phyloP scores from a whole-genome alignment of 2,888 invertebrate genomes.

The Chirona hameri region DNA sequence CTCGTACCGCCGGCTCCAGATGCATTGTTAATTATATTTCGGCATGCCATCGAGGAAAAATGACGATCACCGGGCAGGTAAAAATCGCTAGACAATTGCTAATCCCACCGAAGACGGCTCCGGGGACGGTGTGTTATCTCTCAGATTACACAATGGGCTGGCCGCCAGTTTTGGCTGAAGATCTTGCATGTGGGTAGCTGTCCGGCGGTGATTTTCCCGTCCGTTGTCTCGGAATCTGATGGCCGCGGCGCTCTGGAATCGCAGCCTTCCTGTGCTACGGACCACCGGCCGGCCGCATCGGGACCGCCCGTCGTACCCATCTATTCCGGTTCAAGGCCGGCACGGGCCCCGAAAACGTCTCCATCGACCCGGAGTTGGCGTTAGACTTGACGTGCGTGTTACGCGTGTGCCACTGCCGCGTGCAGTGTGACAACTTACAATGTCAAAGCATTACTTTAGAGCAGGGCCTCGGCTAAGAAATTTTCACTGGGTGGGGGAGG shows the following conservation, averaged over 20 bases:
- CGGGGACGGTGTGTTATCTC: background rate
- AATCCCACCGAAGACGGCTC: background rate
- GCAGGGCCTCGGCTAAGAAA: too few species aligned
- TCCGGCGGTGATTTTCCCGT: background rate
- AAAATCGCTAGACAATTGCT: background rate
- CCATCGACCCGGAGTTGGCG: too few species aligned
- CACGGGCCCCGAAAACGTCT: too few species aligned
- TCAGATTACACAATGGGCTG: background rate
- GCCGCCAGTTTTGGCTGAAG: background rate
- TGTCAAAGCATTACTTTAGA: too few species aligned
- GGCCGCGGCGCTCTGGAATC: background rate
- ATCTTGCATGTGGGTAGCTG: background rate
- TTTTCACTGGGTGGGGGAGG: too few species aligned
- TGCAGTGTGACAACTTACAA: too few species aligned
- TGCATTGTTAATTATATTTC: background rate
- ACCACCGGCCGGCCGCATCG: too few species aligned
- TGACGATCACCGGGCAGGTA: background rate
- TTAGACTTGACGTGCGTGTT: too few species aligned
- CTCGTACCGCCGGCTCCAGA: background rate
- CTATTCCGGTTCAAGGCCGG: too few species aligned
- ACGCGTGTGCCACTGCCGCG: too few species aligned
- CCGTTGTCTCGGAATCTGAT: background rate
- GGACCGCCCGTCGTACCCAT: too few species aligned
- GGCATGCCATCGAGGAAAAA: slow-evolving; percentile 6
- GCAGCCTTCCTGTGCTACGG: background rate